A percentile compares a stretch with the other conserved stretches of the same genome.
phyloP scores from a whole-genome alignment of 2,113 vertebrate species.

The Sturnus vulgaris region DNA sequence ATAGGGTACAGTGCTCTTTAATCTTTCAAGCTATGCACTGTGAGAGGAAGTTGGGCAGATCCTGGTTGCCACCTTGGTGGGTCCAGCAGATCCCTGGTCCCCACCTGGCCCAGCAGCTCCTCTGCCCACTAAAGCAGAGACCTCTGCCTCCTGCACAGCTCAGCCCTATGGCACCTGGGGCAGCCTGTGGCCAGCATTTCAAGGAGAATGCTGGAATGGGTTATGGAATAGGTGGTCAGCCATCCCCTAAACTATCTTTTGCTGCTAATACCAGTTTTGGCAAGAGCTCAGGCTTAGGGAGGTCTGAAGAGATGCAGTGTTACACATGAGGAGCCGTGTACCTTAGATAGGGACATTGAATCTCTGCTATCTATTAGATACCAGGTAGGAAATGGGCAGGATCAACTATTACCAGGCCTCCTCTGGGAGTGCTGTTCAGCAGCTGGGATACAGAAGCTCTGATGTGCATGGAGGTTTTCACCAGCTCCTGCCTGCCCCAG shows the following conservation, averaged over 20 bases:
- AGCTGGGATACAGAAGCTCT: accelerated
- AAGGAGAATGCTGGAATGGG: not conserved
- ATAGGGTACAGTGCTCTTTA: not conserved
- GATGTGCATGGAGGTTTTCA: not conserved
- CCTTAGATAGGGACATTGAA: not conserved
- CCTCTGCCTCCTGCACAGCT: not conserved
- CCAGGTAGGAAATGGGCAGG: not conserved
- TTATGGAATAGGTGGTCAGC: not conserved
- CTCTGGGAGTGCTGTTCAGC: not conserved
- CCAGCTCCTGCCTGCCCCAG: not conserved
- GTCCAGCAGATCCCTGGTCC: not conserved
- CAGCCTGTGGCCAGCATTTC: not conserved
- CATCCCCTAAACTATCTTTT: not conserved
- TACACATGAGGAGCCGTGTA: accelerated
- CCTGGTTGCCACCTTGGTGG: not conserved
- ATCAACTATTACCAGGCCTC: not conserved
- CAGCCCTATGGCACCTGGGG: accelerated
- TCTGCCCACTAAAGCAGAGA: not conserved
- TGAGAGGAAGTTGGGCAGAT: not conserved
- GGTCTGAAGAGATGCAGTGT: not conserved
- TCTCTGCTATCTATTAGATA: not conserved
- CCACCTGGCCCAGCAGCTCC: not conserved
- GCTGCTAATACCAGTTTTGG: not conserved
- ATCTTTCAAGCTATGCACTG: not conserved
- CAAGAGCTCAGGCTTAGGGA: not conserved